Percentiles rank a stretch among this genome's conserved stretches.
These are phyloP conservation scores for Notamacropus eugenii DNA, from an alignment of 2,797 vertebrate genomes.

Conservation along the genomic window DNA sequence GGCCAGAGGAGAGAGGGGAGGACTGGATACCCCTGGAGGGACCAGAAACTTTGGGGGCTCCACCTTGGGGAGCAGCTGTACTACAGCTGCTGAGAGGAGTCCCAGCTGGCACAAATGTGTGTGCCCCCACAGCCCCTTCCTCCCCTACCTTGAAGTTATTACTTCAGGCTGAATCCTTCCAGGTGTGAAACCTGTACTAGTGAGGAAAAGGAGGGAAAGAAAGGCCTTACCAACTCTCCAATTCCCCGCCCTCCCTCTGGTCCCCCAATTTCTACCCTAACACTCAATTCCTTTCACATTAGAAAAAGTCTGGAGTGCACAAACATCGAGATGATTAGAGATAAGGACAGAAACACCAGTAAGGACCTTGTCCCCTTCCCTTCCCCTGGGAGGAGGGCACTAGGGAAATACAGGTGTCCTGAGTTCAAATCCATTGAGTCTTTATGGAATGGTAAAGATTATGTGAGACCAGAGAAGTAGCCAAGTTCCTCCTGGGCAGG, in stretches of 20 bases:
- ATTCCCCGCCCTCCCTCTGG: neutral
- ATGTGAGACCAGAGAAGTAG: neutral
- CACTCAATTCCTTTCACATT: neutral
- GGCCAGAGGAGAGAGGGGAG: neutral
- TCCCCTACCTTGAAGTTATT: neutral
- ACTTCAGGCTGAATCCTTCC: neutral
- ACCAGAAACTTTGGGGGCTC: neutral
- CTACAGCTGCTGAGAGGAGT: neutral
- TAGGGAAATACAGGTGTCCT: neutral
- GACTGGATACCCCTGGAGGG: neutral
- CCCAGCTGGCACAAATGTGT: neutral
- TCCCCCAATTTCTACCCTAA: neutral
- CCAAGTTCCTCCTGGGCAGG: neutral
- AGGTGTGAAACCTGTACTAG: neutral
- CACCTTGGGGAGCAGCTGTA: neutral
- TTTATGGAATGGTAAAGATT: neutral
- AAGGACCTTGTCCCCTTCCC: neutral
- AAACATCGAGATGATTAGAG: neutral
- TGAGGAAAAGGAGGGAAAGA: neutral
- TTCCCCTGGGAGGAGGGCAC: neutral
- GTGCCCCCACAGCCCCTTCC: neutral
- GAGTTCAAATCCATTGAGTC: neutral
- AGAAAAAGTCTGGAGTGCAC: neutral
- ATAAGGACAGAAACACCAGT: neutral
- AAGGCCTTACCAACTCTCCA: neutral